These are phyloP conservation scores for Pteria penguin DNA, from an alignment of 2,888 invertebrate species.

Conservation along the genomic window DNA sequence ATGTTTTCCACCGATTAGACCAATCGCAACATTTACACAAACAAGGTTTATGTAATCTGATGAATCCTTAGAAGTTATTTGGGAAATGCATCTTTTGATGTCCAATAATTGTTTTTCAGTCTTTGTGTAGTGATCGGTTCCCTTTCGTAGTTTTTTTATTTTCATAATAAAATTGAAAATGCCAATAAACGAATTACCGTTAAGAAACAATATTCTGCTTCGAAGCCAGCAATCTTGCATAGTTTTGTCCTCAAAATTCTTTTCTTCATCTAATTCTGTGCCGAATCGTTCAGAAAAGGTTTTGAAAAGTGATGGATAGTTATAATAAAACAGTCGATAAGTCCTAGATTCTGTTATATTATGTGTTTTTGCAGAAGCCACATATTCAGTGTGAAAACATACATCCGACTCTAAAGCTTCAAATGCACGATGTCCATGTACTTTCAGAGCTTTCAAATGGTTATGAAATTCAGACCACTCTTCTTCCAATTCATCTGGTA, in stretches of 20 bases:
- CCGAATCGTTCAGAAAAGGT: constrained; percentile 11
- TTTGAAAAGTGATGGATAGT: background rate
- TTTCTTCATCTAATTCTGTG: background rate
- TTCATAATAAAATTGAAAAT: constrained; percentile 15
- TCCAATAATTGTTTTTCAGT: background rate
- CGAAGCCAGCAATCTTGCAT: constrained; percentile 11
- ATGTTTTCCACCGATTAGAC: constrained; percentile 1
- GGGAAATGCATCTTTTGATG: constrained; percentile 1
- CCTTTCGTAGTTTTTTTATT: background rate
- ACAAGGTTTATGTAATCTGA: constrained; percentile 21
- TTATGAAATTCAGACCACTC: constrained; percentile 11
- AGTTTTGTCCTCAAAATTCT: background rate
- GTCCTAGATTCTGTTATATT: background rate
- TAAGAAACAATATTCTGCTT: background rate
- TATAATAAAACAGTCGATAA: background rate
- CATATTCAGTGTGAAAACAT: constrained; percentile 21
- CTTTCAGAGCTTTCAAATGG: background rate
- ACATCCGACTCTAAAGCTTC: constrained; percentile 1
- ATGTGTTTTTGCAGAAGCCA: background rate
- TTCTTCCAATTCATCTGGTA: constrained; percentile 5
- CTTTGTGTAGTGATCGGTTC: background rate
- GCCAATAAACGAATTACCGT: constrained; percentile 26
- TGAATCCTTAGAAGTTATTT: constrained; percentile 8
- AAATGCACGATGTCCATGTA: constrained; percentile 14
- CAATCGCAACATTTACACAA: constrained; percentile 23